Evolutionary conservation across 2,113 vertebrate species (phyloP).

Genomic region (Puma concolor): DNA sequence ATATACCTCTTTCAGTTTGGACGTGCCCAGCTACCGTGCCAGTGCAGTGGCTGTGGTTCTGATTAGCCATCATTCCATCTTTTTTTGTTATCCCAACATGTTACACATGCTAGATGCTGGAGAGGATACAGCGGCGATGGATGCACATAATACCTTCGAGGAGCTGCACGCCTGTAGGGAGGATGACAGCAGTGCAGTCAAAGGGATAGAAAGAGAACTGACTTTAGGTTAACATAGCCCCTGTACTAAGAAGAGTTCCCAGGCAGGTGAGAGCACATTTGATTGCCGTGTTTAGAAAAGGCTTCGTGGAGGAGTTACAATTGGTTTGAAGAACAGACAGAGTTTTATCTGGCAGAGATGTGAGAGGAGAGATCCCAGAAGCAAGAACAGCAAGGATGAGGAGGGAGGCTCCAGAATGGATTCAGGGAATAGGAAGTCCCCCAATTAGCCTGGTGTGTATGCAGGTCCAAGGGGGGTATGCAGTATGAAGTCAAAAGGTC

Average conservation of each 20-base stretch:
- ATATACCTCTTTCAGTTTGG: not conserved
- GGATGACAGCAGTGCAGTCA: not conserved
- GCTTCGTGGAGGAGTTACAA: not conserved
- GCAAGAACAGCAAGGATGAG: not conserved
- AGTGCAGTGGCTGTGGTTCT: not conserved
- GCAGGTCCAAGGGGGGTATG: not conserved
- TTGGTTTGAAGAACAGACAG: not conserved
- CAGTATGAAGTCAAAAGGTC: not conserved
- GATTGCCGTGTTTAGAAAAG: not conserved
- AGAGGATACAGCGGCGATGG: not conserved
- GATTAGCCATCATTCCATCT: not conserved
- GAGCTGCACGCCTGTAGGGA: not conserved
- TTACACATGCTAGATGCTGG: not conserved
- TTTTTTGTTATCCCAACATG: not conserved
- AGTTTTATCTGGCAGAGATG: not conserved
- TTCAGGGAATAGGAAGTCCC: not conserved
- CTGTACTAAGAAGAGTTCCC: not conserved
- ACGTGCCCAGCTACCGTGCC: not conserved
- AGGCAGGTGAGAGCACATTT: too few relatives aligned
- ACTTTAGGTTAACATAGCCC: not conserved
- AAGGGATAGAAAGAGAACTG: not conserved
- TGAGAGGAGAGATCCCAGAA: not conserved
- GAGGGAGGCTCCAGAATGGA: not conserved
- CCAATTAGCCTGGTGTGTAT: not conserved
- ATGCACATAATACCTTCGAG: not conserved